Evolutionary conservation across 2,113 vertebrate species (phyloP), one percentile per base, ranked within the genome.

Genomic region (Syngnathus floridae): DNA sequence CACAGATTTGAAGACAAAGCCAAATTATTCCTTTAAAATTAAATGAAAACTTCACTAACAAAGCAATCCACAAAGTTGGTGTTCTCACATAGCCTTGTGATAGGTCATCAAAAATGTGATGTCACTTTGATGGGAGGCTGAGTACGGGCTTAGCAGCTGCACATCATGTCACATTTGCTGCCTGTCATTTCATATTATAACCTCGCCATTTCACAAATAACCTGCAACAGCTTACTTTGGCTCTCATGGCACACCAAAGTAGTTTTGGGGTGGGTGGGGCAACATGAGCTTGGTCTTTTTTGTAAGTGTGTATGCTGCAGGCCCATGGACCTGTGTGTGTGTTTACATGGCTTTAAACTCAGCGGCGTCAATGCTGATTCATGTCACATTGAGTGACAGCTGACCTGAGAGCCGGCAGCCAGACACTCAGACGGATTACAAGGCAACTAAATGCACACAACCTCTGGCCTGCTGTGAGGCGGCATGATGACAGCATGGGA

Each of bases 341-440:
- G 87, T 81, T 90, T 81, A 78, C 88, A 85, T 77, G 54, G 82
- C 52, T 1, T 87, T 81, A 86, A 86, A 84, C 84, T 86, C 88
- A 89, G 83, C 82, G 71, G 70, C 72, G 75, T 75, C 88, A 36
- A 79, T 78, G 84, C 81, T 86, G 84, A 86, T 92, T 91, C 84
- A 35, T 54, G 83, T 90, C 89, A 90, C 60, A 60, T 6, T 87
- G 91, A 91, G 84, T 91, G 92, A 90, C 91, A 91, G 91, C 89
- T 90, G 88, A 91, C 84, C 86, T 86, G 85, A 77, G 84, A 88
- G 86, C 85, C 66, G 66, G 79, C 89, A 85, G 88, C 82, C 84
- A 87, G 88, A 84, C 84, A 86, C 36, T 55, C 83, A 88, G 83
- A 90, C 86, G 89, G 90, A 91, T 88, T 87, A 92, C 87, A 90